These are phyloP conservation scores for Exocentrus adspersus DNA, from an alignment of 2,888 invertebrate genomes.

Conservation along the genomic window DNA sequence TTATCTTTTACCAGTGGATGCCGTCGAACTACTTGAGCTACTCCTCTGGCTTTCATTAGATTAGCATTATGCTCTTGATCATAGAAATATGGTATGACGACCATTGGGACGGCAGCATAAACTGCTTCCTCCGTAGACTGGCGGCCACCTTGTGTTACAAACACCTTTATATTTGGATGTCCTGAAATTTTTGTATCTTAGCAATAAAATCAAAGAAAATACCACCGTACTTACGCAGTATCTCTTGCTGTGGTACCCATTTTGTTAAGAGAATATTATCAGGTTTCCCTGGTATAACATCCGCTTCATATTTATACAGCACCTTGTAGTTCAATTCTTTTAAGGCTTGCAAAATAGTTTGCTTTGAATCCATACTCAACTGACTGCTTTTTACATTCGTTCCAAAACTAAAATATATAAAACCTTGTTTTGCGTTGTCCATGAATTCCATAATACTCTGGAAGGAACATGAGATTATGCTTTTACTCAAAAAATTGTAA, in stretches of 20 bases:
- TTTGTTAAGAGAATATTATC: neutral
- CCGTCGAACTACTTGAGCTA: neutral
- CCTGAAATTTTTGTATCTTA: too few relatives aligned
- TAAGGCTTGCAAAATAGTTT: neutral
- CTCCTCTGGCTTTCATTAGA: constrained; percentile 4
- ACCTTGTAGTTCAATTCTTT: neutral
- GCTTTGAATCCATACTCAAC: neutral
- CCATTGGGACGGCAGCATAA: constrained; percentile 21
- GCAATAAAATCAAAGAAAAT: too few relatives aligned
- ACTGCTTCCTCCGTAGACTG: constrained; percentile 32
- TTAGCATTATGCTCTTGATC: constrained; percentile 20
- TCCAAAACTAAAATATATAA: neutral
- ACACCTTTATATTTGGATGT: constrained; percentile 27
- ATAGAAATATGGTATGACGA: constrained; percentile 26
- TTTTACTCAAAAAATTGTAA: neutral
- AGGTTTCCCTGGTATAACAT: neutral
- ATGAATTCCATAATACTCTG: neutral
- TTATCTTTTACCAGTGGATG: constrained; percentile 24
- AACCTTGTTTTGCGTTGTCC: neutral
- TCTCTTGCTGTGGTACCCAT: neutral
- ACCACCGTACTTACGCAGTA: constrained; percentile 32
- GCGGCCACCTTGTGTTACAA: constrained; percentile 28
- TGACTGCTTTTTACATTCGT: neutral
- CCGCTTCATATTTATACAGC: neutral
- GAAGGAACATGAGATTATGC: neutral